Conservation (phyloP, 2,113 vertebrate species). For the Pontoporia blainvillei region DNA sequence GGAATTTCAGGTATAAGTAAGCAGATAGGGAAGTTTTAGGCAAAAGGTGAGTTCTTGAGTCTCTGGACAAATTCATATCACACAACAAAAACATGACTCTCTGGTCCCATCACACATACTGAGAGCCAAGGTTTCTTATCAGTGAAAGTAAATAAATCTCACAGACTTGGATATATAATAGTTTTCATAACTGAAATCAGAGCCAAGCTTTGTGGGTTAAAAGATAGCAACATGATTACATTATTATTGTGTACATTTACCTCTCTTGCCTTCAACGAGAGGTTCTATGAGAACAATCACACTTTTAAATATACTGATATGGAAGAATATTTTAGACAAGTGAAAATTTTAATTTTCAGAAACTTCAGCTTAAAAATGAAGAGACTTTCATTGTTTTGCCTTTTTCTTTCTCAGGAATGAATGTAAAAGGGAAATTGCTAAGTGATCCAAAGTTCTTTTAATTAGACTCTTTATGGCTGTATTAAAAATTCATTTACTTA, state of each 20-base stretch:
- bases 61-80: neutral
- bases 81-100: neutral
- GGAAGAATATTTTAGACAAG: neutral
- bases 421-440: neutral
- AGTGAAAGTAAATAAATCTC: neutral
- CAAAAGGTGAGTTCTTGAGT: neutral
- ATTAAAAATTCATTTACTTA: neutral
- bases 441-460: neutral
- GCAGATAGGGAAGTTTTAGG: neutral
- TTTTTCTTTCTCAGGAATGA: neutral
- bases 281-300: neutral
- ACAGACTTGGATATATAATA: neutral
- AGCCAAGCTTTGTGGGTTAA: neutral
- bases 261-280: neutral
- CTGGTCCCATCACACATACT: neutral
- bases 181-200: neutral
- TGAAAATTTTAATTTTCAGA: neutral
- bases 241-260: neutral
- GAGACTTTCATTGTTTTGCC: neutral
- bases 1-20: neutral
- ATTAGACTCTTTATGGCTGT: neutral
- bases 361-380: neutral
- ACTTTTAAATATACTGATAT: neutral
- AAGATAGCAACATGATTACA: neutral
- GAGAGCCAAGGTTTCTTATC: neutral